Base-by-base conservation (phyloP, 2,113 vertebrate genomes). In the Dromas ardeola region DNA sequence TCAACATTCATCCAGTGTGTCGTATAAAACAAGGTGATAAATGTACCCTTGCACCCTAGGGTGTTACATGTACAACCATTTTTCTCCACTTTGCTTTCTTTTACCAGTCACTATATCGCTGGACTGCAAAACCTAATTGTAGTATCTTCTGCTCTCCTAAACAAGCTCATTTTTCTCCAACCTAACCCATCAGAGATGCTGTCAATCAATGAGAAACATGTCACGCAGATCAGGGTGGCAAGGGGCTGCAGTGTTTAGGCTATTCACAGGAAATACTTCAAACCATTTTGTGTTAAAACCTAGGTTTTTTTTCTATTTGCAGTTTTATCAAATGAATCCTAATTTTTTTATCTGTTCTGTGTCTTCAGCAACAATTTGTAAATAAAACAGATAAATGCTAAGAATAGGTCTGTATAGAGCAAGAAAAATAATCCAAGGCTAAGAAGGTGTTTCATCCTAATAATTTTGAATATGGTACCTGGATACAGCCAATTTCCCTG, bases 131-230 rank as follows among this genome's bases (percentile, higher is more conserved):
- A 94, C 78, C 85, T 94, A 97, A 97, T 97, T 94, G 96, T 90
- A 53, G 65, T 61, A 38, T 97, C 95, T 94, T 94, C 96, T 97
- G 91, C 65, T 97, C 90, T 81, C 94, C 89, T 59, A 97, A 98
- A 96, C 86, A 97, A 98, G 84, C 90, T 96, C 95, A 74, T 95
- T 96, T 93, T 96, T 96, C 96, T 98, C 96, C 70, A 93, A 2
- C 94, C 86, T 62, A 88, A 86, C 63, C 85, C 70, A 90, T 97
- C 97, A 97, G 95, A 96, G 85, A 66, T 62, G 38, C 95, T 96
- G 95, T 97, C 97, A 95, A 38, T 97, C 94, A 96, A 13, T 3
- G 38, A 67, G 87, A 95, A 77, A 62, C 74, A 66, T 85, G 58
- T 71, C 52, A 78, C 92, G 10, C 59, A 74, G 74, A 91, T 88